A percentile compares a stretch with the other conserved stretches of the same genome.
Evolutionary conservation across 2,113 vertebrate genomes (phyloP).

Genomic region (Hymenochirus boettgeri): DNA sequence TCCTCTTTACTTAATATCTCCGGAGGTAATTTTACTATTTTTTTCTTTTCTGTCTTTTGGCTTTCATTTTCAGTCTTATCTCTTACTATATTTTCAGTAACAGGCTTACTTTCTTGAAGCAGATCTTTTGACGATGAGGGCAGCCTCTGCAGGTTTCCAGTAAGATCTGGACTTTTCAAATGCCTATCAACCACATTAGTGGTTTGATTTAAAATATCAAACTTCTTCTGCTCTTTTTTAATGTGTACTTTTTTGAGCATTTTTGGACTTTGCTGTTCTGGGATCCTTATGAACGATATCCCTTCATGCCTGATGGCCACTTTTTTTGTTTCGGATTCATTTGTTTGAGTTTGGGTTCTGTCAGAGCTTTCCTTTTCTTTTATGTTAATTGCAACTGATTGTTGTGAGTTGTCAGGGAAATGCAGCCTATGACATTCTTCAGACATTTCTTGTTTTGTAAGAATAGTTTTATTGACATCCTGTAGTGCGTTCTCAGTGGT

Average conservation of each 20-base stretch:
- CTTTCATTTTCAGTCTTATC: constrained; percentile 43
- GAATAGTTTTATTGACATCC: constrained; percentile 4
- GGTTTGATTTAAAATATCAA: constrained; percentile 39
- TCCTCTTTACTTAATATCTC: constrained; percentile 46
- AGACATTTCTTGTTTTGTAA: constrained; percentile 33
- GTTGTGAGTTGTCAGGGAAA: constrained; percentile 34
- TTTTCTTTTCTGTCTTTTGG: constrained; percentile 45
- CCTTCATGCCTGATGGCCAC: constrained; percentile 30
- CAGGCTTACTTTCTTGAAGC: constrained; percentile 41
- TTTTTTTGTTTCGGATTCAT: constrained; percentile 48
- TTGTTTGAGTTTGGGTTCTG: constrained; percentile 22
- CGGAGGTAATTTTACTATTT: constrained; percentile 39
- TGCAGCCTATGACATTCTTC: constrained; percentile 32
- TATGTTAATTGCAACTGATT: constrained; percentile 21
- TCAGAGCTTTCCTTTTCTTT: constrained; percentile 32
- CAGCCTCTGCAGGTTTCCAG: constrained; percentile 28
- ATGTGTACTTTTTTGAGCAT: constrained; percentile 40
- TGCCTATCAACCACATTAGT: constrained; percentile 34
- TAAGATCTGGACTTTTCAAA: constrained; percentile 44
- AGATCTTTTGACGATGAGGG: constrained; percentile 11
- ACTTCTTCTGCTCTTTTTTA: constrained; percentile 36
- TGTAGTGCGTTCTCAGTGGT: constrained; percentile 36
- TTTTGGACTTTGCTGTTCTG: constrained; percentile 11
- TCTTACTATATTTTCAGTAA: constrained; percentile 26
- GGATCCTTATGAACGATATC: constrained; percentile 23